Conservation (phyloP, 64 coral and sea anemone species). For the Dendronephthya gigantea region DNA sequence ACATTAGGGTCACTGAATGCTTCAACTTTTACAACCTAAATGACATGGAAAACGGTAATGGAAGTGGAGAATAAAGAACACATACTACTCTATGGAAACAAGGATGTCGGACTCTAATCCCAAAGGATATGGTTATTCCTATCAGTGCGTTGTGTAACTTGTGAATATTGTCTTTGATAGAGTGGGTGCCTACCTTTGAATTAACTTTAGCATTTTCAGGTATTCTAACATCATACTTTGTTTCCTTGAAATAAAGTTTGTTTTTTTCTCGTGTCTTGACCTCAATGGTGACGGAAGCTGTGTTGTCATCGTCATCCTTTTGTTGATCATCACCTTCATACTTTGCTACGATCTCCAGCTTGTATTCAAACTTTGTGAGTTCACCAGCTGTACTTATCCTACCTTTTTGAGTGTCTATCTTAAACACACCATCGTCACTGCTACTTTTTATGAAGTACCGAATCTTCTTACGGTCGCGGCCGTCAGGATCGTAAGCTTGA, state of each 20-base stretch:
- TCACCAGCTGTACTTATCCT: not conserved
- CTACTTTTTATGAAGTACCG: not conserved
- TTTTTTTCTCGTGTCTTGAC: not conserved
- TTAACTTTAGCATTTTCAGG: not conserved
- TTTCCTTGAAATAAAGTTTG: not conserved
- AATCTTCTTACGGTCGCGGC: not conserved
- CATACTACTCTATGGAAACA: too few species aligned
- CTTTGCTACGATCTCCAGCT: not conserved
- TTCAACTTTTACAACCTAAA: not conserved
- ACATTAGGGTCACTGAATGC: not conserved
- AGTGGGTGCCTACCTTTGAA: too few species aligned
- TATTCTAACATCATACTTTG: not conserved
- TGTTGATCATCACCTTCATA: not conserved
- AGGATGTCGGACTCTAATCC: too few species aligned
- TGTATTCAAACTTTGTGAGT: not conserved
- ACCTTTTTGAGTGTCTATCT: not conserved
- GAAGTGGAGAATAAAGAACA: too few species aligned
- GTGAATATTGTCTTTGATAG: too few species aligned
- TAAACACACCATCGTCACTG: not conserved
- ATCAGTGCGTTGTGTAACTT: too few species aligned
- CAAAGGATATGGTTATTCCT: too few species aligned
- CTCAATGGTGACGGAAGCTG: not conserved
- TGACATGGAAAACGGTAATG: not conserved
- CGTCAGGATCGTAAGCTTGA: not conserved
- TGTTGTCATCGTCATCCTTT: not conserved